Conservation (phyloP, 2,888 invertebrate genomes). For the Rhingia campestris region DNA sequence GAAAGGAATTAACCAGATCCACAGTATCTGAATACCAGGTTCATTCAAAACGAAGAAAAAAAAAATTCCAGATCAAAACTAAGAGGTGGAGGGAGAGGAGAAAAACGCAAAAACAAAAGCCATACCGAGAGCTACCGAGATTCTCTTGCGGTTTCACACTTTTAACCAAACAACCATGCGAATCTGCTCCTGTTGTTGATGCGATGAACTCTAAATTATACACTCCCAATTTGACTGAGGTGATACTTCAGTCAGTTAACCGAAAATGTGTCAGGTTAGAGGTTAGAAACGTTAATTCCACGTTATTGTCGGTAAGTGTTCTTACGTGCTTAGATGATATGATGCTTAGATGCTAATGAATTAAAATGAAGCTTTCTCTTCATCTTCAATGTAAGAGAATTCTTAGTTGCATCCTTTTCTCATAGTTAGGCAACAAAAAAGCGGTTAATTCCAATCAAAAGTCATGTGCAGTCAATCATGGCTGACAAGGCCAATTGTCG, state of each 20-base stretch:
- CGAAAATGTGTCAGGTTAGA: slow-evolving; percentile 41
- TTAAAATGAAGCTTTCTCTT: slow-evolving; percentile 46
- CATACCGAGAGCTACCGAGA: slow-evolving; percentile 79
- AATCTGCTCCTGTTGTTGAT: slow-evolving; percentile 67
- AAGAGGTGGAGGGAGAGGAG: slow-evolving; percentile 4
- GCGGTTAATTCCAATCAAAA: slow-evolving; percentile 34
- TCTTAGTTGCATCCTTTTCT: slow-evolving; percentile 10
- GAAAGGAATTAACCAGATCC: slow-evolving; percentile 57
- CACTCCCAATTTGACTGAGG: not conserved
- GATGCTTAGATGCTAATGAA: slow-evolving; percentile 11
- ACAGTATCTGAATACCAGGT: slow-evolving; percentile 30
- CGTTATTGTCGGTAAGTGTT: not conserved
- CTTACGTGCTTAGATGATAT: slow-evolving; percentile 8
- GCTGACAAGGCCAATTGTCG: slow-evolving; percentile 64
- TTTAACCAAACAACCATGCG: slow-evolving; percentile 75
- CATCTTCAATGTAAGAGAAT: not conserved
- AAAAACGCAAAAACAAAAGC: not conserved
- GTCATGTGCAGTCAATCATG: slow-evolving; percentile 49
- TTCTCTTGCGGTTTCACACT: slow-evolving; percentile 82
- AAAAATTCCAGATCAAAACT: slow-evolving; percentile 49
- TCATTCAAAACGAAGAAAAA: slow-evolving; percentile 49
- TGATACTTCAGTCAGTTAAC: slow-evolving; percentile 16
- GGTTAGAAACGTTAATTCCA: slow-evolving; percentile 58
- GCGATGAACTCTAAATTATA: slow-evolving; percentile 45
- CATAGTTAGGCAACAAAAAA: slow-evolving; percentile 2